These are phyloP conservation scores for Atrichornis clamosus DNA, from an alignment of 2,113 vertebrate genomes.

Conservation along the genomic window DNA sequence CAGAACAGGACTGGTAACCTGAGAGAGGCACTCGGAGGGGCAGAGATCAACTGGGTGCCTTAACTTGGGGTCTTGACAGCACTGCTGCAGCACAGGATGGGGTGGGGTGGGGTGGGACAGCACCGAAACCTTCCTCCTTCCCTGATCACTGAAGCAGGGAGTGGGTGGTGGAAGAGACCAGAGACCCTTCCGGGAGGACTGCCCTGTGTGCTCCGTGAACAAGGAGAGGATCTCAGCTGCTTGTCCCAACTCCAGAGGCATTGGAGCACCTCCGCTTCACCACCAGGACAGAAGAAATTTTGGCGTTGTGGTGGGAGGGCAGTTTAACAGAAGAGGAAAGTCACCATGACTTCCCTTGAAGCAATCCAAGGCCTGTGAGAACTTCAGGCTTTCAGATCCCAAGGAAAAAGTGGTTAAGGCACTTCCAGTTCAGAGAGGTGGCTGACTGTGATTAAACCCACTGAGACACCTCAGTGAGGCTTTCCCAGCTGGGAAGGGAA, in stretches of 20 bases:
- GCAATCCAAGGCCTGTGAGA: not conserved
- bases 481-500: not conserved
- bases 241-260: not conserved
- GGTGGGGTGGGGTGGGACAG: not conserved
- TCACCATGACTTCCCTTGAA: not conserved
- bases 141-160: not conserved
- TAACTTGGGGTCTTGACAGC: not conserved
- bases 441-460: not conserved
- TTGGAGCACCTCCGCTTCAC: not conserved
- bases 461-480: not conserved
- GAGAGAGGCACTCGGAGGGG: not conserved
- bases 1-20: not conserved
- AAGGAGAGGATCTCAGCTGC: not conserved
- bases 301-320: not conserved
- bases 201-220: not conserved
- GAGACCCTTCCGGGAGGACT: not conserved
- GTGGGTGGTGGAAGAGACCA: fast-evolving
- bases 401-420: not conserved
- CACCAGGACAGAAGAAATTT: not conserved
- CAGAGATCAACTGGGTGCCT: not conserved
- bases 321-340: not conserved
- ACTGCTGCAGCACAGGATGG: not conserved
- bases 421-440: not conserved
- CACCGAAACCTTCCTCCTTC: not conserved
- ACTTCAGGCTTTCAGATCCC: not conserved